Evolutionary conservation across 2,888 invertebrate genomes (phyloP), one percentile per base, ranked within the genome.

Genomic region (Creontiades dilutus): DNA sequence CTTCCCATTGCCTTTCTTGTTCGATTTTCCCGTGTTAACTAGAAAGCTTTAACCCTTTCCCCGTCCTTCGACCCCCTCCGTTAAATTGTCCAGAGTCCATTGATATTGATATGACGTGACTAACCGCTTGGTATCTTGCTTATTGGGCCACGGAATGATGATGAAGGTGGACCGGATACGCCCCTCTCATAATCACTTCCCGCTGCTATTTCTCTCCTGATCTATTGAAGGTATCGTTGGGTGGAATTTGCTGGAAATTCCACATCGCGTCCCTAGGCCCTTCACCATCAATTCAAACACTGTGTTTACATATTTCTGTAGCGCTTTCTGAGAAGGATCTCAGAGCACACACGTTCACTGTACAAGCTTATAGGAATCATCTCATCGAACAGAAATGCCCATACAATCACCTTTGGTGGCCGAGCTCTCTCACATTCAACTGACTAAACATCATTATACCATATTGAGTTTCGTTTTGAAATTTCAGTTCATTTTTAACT

Each of bases 101-200:
- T 86, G 86, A 86, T 86, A 86, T 86, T 86, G 86, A 86, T 61
- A 86, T 86, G 86, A 86, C 86, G 86, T 86, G 86, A 86, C 86
- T 75, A 75, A 86, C 86, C 86, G 86, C 86, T 37, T 28, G 75
- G 86, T 75, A 86, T 86, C 86, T 47, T 75, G 86, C 75, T 86
- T 86, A 86, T 86, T 61, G 86, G 86, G 86, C 75, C 19, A 19
- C n/a, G 86, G 86, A 68, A 86, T 86, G 86, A 86, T 48, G 61
- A 86, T 86, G 75, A 86, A 86, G 68, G 57, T 19, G 48, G 82
- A 52, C 47, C 82, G 52, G 82, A 3, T 13, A 48, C 11, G 52
- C 48, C 47, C 52, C 47, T 37, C 81, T 82, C 82, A 82, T 82
- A 82, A 82, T 48, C 80, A 80, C 48, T 80, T 48, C 48, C 68